Percentiles rank a stretch among this genome's conserved stretches.
phyloP scores from a whole-genome alignment of 2,888 invertebrate species.

The Macroteleia sp. region DNA sequence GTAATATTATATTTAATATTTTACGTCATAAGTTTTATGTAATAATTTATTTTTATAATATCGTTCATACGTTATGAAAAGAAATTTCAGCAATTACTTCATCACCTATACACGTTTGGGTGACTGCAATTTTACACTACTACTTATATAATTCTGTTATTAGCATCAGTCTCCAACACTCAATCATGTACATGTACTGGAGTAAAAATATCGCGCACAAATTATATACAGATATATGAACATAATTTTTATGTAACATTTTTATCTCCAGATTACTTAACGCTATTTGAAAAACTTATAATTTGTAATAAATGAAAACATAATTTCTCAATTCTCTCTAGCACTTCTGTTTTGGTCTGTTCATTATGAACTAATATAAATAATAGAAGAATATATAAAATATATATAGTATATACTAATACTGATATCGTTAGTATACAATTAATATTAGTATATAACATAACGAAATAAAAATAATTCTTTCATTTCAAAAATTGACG shows the following conservation, averaged over 20 bases:
- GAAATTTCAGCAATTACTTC: slow-evolving; percentile 27
- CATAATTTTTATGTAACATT: slow-evolving; percentile 12
- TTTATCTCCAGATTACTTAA: slow-evolving; percentile 24
- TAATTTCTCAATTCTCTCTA: slow-evolving; percentile 28
- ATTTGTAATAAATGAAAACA: not conserved
- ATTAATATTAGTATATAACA: no score
- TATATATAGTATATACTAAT: no score
- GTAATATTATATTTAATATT: not conserved
- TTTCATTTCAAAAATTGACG: no score
- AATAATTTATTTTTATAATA: not conserved
- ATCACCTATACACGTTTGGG: slow-evolving; percentile 39
- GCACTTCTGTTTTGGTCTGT: no score
- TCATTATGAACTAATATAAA: no score
- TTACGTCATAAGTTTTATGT: not conserved
- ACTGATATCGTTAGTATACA: no score
- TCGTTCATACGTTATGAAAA: not conserved
- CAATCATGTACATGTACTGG: slow-evolving; percentile 66
- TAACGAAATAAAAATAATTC: no score
- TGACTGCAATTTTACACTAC: slow-evolving; percentile 55
- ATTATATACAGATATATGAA: slow-evolving; percentile 43
- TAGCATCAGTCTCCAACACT: slow-evolving; percentile 73
- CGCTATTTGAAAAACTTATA: slow-evolving; percentile 9
- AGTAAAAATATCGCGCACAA: slow-evolving; percentile 41
- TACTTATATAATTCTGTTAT: slow-evolving; percentile 66
- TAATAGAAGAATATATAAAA: no score